phyloP scores from a whole-genome alignment of 37 sponge, comb jelly and placozoan species.

The Crambe crambe region DNA sequence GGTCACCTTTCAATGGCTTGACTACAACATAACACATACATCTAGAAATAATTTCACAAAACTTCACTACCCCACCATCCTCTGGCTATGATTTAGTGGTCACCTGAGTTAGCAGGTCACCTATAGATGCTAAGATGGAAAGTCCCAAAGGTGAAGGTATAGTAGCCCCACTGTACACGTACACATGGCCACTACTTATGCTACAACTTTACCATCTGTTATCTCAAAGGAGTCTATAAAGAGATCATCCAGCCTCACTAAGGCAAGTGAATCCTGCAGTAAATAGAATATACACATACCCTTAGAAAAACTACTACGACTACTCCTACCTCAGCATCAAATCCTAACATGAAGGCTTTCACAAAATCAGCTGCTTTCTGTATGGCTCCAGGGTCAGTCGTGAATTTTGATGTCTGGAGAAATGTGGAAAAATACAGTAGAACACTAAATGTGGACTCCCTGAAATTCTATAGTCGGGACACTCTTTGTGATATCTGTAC shows the following conservation, averaged over 20 bases:
- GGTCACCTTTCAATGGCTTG: constrained; percentile 96
- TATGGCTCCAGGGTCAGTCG: constrained; percentile 88
- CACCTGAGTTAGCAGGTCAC: too few species aligned
- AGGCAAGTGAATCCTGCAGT: constrained; percentile 89
- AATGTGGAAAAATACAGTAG: background rate
- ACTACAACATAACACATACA: constrained; percentile 47
- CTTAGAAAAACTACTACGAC: too few species aligned
- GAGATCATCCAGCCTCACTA: constrained; percentile 95
- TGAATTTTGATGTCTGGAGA: constrained; percentile 83
- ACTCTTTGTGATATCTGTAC: too few species aligned
- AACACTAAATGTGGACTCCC: too few species aligned
- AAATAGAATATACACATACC: background rate
- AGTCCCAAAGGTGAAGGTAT: too few species aligned
- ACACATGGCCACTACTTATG: too few species aligned
- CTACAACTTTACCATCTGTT: constrained; percentile 79
- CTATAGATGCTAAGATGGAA: too few species aligned
- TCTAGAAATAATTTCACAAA: too few species aligned
- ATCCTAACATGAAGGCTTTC: constrained; percentile 95
- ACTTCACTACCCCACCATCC: background rate
- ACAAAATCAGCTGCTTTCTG: constrained; percentile 99
- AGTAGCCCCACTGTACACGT: too few species aligned
- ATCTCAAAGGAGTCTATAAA: constrained; percentile 98
- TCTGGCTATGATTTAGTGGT: background rate
- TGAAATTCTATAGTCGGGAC: too few species aligned
- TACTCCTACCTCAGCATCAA: constrained; percentile 78